Percentiles rank a stretch among this genome's conserved stretches.
phyloP scores from a whole-genome alignment of 2,888 invertebrate genomes.

The Limenitis camilla region DNA sequence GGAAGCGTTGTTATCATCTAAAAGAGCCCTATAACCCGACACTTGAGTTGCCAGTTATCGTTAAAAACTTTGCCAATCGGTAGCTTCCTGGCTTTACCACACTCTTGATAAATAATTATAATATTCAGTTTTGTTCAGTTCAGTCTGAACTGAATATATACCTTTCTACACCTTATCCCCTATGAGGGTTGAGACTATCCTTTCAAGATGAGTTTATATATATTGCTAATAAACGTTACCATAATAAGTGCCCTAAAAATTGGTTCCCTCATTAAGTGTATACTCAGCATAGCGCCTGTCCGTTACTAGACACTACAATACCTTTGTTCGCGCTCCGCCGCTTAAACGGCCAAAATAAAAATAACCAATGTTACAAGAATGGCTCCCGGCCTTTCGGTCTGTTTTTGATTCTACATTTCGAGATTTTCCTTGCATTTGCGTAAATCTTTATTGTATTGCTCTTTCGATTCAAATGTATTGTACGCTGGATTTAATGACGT shows the following conservation, averaged over 20 bases:
- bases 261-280: neutral
- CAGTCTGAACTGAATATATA: no score
- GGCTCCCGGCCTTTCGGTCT: constrained; percentile 3
- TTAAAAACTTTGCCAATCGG: no score
- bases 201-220: neutral
- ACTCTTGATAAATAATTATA: no score
- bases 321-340: constrained; percentile 13
- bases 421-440: constrained; percentile 4
- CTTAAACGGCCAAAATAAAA: constrained; percentile 18
- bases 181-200: no score
- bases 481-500: neutral
- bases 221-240: neutral
- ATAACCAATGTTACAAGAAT: constrained; percentile 12
- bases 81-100: no score
- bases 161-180: no score
- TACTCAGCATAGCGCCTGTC: neutral
- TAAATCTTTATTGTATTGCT: constrained; percentile 7
- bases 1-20: no score
- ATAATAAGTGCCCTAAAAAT: neutral
- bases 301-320: constrained; percentile 7
- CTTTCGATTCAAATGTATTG: neutral
- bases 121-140: no score
- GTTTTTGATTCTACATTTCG: constrained; percentile 13
- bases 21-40: no score
- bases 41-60: no score